phyloP scores from a whole-genome alignment of 2,113 vertebrate species.

The Micronycteris hirsuta region DNA sequence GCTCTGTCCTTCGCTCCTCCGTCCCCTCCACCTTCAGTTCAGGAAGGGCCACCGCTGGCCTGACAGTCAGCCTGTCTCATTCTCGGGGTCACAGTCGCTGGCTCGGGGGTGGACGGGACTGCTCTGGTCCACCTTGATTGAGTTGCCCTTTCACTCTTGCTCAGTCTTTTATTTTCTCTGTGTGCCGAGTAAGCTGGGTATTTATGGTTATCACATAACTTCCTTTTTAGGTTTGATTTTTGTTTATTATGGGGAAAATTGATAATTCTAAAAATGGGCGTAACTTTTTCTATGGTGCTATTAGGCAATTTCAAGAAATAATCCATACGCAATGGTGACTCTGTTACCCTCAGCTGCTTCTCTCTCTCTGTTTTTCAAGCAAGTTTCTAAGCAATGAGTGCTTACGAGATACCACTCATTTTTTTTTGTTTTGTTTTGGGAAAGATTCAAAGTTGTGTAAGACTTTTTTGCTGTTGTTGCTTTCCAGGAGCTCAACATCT shows the following conservation, averaged over 20 bases:
- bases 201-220: background rate
- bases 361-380: background rate
- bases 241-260: background rate
- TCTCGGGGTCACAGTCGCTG: background rate
- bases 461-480: background rate
- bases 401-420: background rate
- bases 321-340: background rate
- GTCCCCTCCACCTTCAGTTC: background rate
- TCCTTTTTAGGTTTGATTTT: background rate
- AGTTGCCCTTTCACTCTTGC: background rate
- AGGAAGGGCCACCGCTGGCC: background rate
- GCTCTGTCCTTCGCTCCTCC: accelerated
- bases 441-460: background rate
- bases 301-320: background rate
- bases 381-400: background rate
- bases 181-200: background rate
- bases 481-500: background rate
- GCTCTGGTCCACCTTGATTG: background rate
- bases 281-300: background rate
- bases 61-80: background rate
- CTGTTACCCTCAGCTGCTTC: background rate
- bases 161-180: background rate
- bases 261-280: background rate
- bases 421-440: background rate
- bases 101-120: background rate